Percentiles rank a stretch among this genome's conserved stretches.
These are phyloP conservation scores for Corvus cornix DNA, from an alignment of 2,113 vertebrate species.

Conservation along the genomic window DNA sequence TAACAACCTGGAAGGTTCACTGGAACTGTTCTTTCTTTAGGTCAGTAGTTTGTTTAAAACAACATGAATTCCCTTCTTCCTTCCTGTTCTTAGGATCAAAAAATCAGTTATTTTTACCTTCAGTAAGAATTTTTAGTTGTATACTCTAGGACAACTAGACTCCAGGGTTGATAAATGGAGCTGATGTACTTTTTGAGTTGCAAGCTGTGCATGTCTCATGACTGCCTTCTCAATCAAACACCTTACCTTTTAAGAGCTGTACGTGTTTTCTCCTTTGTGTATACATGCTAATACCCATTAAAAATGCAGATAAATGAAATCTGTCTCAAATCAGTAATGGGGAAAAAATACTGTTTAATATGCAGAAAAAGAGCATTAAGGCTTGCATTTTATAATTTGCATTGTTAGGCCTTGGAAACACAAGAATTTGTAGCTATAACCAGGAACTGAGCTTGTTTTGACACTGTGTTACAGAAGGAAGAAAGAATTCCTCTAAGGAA, in stretches of 20 bases:
- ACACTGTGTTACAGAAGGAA: constrained; percentile 46
- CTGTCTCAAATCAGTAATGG: constrained; percentile 22
- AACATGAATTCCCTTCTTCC: background rate
- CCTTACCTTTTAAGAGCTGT: constrained; percentile 73
- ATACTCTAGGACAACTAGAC: background rate
- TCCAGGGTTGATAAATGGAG: background rate
- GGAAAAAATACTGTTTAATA: constrained; percentile 12
- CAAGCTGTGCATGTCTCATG: constrained; percentile 16
- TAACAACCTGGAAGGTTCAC: background rate
- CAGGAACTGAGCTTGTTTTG: constrained; percentile 49
- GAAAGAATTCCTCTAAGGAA: constrained; percentile 58
- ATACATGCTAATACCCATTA: constrained; percentile 36
- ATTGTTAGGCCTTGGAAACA: constrained; percentile 4
- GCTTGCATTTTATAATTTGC: constrained; percentile 9
- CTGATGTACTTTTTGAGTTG: background rate
- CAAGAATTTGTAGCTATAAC: constrained; percentile 15
- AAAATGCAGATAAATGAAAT: constrained; percentile 36
- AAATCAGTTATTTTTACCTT: background rate
- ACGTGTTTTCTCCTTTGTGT: constrained; percentile 47
- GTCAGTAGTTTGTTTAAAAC: background rate
- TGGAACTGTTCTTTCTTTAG: background rate
- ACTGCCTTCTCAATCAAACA: constrained; percentile 46
- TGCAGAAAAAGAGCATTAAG: constrained; percentile 13
- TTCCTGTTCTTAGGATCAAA: background rate
- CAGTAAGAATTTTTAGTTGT: background rate